Base-by-base conservation (phyloP, 2,888 invertebrate species). In the Cryptocheilus praepositus region DNA sequence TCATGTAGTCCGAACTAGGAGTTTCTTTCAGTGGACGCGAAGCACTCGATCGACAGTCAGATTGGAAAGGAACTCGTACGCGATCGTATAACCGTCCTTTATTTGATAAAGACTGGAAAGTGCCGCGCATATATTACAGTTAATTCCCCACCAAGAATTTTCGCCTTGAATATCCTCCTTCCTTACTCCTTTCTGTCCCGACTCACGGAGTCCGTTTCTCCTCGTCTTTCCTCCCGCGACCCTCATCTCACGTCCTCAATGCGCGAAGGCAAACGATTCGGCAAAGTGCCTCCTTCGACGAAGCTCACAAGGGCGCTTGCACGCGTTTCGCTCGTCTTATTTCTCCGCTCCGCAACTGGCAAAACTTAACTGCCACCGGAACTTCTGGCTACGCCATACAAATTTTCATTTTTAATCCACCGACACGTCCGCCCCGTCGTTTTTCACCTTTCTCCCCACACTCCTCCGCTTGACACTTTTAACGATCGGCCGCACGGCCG, bases 61-160 rank as follows among this genome's bases (percentile, higher is more conserved):
- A 59, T 65, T 57, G 53, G 28, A 22, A 36, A 63, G 64, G 13
- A 64, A 76, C 55, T 53, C 66, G 43, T 45, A n/a, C 55, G 5
- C 51, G 46, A 62, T 58, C 54, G 64, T 61, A 64, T 43, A 49
- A 51, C 52, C 62, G 63, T 54, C 43, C 57, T 72, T 77, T 64
- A 63, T 55, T 74, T 62, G 73, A 74, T 68, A 68, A 77, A 70
- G 64, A 71, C 60, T 73, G 64, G 64, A 64, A 72, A 74, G 44
- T 67, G 61, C 45, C 66, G 51, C 45, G 66, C 67, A 51, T 74
- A 70, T 73, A 74, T 73, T 73, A 53, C 60, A 28, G 61, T 74
- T 68, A 67, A 77, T 72, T 63, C 64, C 4, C 28, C 52, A 19
- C 15, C 28, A 7, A 66, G 70, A 49, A 66, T 77, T 65, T 67